These are phyloP conservation scores for Phengaris alcon DNA, from an alignment of 2,888 invertebrate species.

Conservation along the genomic window DNA sequence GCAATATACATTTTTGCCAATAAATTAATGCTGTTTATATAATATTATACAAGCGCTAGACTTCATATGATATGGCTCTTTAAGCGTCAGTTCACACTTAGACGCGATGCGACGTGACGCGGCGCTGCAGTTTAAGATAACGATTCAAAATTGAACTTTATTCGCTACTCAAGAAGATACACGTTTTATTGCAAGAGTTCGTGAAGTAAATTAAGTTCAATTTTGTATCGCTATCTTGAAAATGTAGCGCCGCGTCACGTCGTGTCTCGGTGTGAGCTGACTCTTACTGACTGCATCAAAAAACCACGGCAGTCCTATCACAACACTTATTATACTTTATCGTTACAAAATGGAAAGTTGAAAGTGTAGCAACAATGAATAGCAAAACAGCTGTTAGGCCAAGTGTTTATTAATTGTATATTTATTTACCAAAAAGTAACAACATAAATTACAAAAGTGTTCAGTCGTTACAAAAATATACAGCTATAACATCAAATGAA, in stretches of 20 bases:
- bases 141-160: too few relatives aligned
- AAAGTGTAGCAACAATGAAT: conserved; percentile 16
- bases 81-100: conserved; percentile 34
- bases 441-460: too few relatives aligned
- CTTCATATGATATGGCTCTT: conserved; percentile 75
- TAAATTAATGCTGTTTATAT: conserved; percentile 78
- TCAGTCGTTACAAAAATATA: conserved; percentile 27
- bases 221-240: too few relatives aligned
- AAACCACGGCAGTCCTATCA: conserved; percentile 64
- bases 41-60: conserved; percentile 76
- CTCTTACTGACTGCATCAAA: conserved; percentile 54
- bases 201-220: too few relatives aligned
- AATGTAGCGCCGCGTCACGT: too few relatives aligned
- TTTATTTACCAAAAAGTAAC: too few relatives aligned
- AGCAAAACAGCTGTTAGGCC: conserved; percentile 31
- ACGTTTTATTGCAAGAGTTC: too few relatives aligned
- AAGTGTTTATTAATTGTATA: neutral
- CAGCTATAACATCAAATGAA: conserved; percentile 33
- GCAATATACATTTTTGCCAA: conserved; percentile 73
- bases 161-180: too few relatives aligned
- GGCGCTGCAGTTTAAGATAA: too few relatives aligned
- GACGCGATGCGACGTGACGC: too few relatives aligned
- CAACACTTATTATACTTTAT: conserved; percentile 40
- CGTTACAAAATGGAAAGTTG: conserved; percentile 27
- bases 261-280: too few relatives aligned